Conservation (phyloP, 2,888 invertebrate species). For the Dromius quadrimaculatus region DNA sequence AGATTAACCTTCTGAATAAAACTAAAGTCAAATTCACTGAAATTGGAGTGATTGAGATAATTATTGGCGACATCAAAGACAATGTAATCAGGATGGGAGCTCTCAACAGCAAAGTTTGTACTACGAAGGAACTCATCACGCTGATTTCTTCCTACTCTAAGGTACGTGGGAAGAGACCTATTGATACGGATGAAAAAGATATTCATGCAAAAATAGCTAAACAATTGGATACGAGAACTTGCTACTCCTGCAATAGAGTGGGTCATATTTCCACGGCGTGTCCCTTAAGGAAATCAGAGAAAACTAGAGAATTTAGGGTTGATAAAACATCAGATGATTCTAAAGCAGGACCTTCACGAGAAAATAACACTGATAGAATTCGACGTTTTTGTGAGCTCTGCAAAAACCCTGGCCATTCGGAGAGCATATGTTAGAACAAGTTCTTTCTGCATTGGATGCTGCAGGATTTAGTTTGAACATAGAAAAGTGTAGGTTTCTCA, state of each 20-base stretch:
- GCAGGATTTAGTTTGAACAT: no score
- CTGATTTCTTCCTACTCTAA: slow-evolving; percentile 16
- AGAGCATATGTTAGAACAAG: background rate
- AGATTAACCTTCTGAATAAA: slow-evolving; percentile 6
- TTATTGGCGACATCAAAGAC: slow-evolving; percentile 27
- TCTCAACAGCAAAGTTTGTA: slow-evolving; percentile 21
- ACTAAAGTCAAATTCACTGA: no score
- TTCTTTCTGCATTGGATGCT: no score
- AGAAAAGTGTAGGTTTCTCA: no score
- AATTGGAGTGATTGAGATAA: slow-evolving; percentile 14
- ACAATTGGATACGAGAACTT: background rate
- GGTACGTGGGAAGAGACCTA: background rate
- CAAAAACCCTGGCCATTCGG: slow-evolving; percentile 2
- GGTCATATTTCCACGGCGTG: slow-evolving; percentile 3
- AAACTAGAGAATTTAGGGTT: background rate
- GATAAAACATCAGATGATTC: background rate
- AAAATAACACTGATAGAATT: background rate
- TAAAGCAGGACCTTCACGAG: background rate
- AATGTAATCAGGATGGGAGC: slow-evolving; percentile 23
- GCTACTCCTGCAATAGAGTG: background rate
- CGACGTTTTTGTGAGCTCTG: background rate
- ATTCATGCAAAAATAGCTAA: background rate
- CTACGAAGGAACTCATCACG: slow-evolving; percentile 20
- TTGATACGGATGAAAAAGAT: background rate
- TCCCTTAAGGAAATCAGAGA: background rate